These are phyloP conservation scores for Myanophis thanlyinensis DNA, from an alignment of 2,113 vertebrate species.

Conservation along the genomic window DNA sequence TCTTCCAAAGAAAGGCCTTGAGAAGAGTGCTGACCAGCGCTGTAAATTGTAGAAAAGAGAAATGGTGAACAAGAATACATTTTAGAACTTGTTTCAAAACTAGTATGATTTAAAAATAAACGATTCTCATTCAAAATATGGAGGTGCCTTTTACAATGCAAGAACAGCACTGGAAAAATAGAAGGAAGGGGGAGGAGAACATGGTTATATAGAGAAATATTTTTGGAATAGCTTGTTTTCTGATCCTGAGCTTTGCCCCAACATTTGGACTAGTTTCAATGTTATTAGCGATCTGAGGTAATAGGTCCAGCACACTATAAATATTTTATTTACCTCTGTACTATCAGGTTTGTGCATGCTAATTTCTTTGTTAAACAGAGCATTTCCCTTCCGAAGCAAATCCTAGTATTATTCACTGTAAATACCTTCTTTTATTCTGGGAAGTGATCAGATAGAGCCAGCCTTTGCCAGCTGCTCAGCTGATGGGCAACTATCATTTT, in stretches of 20 bases:
- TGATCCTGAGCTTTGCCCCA: background rate
- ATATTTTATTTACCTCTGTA: constrained; percentile 55
- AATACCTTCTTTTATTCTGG: background rate
- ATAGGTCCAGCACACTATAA: constrained; percentile 20
- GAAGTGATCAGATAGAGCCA: background rate
- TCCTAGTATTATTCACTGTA: background rate
- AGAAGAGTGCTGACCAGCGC: constrained; percentile 69
- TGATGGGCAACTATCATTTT: constrained; percentile 38
- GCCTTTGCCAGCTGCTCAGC: background rate
- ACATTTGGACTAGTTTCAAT: background rate
- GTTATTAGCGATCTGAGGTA: constrained; percentile 35
- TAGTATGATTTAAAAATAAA: background rate
- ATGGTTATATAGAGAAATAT: background rate
- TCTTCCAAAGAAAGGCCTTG: constrained; percentile 86
- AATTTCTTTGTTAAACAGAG: constrained; percentile 31
- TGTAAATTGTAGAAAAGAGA: constrained; percentile 54
- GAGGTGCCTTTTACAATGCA: background rate
- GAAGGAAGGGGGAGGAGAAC: background rate
- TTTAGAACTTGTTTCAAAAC: background rate
- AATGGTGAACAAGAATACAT: background rate
- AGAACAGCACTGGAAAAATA: background rate
- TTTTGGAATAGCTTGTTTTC: constrained; percentile 11
- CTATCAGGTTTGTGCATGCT: constrained; percentile 48
- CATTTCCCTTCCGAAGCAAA: constrained; percentile 5
- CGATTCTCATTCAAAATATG: background rate